Conservation (phyloP, 2,888 invertebrate genomes). For the Stenotaenia linearis region DNA sequence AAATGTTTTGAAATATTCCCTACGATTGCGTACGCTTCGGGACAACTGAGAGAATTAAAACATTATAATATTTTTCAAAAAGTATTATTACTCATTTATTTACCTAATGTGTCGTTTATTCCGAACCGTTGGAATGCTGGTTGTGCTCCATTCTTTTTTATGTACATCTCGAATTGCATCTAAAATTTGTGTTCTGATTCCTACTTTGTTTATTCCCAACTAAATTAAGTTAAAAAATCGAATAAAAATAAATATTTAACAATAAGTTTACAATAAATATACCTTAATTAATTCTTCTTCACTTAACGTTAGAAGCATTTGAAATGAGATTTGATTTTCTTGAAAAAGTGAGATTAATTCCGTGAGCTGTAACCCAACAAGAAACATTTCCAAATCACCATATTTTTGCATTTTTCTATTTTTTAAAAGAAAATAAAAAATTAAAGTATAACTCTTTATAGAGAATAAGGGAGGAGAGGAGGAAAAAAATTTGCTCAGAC, state of each 20-base stretch:
- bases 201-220: slow-evolving; percentile 47
- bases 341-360: slow-evolving; percentile 44
- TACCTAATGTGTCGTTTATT: slow-evolving; percentile 44
- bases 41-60: slow-evolving; percentile 42
- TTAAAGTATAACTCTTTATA: neutral
- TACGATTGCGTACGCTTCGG: slow-evolving; percentile 48
- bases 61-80: neutral
- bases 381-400: slow-evolving; percentile 47
- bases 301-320: slow-evolving; percentile 45
- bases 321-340: slow-evolving; percentile 45
- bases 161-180: slow-evolving; percentile 47
- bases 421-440: neutral
- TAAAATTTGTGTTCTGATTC: slow-evolving; percentile 47
- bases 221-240: slow-evolving; percentile 32
- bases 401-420: slow-evolving; percentile 28
- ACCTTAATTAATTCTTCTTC: slow-evolving; percentile 48
- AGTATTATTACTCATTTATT: slow-evolving; percentile 24
- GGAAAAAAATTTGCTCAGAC: neutral
- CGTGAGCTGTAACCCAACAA: slow-evolving; percentile 46
- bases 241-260: neutral
- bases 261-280: slow-evolving; percentile 6
- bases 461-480: no score
- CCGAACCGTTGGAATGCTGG: slow-evolving; percentile 44
- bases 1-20: slow-evolving; percentile 48
- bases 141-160: slow-evolving; percentile 48